These are phyloP conservation scores for Melieria crassipennis DNA, from an alignment of 2,888 invertebrate species.

Conservation along the genomic window DNA sequence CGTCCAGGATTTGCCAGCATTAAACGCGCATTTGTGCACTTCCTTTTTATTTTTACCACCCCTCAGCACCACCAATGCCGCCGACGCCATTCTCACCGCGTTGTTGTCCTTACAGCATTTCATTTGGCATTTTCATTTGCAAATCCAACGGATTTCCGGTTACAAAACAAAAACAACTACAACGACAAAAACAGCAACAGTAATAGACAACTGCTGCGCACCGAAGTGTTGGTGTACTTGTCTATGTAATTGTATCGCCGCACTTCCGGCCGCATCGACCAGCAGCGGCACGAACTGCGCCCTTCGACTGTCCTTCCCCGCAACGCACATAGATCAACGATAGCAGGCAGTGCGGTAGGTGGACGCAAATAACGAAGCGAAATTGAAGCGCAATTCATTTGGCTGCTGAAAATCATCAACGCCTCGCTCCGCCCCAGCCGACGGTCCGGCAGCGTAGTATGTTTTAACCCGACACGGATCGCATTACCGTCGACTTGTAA, in stretches of 20 bases:
- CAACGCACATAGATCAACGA: neutral
- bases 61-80: neutral
- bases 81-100: neutral
- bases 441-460: too few relatives aligned
- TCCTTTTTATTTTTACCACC: neutral
- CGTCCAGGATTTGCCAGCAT: too few relatives aligned
- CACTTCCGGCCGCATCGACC: constrained; percentile 13
- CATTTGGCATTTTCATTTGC: constrained; percentile 5
- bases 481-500: too few relatives aligned
- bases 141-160: constrained; percentile 17
- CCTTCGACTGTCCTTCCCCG: neutral
- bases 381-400: too few relatives aligned
- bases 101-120: neutral
- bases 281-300: neutral
- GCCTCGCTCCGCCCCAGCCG: too few relatives aligned
- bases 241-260: constrained; percentile 9
- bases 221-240: neutral
- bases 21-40: neutral
- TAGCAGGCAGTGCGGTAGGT: neutral
- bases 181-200: neutral
- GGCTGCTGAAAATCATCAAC: too few relatives aligned
- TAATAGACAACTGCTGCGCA: neutral
- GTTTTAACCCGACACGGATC: too few relatives aligned
- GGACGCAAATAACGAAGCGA: neutral
- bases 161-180: constrained; percentile 4